Conservation (phyloP, 2,797 vertebrate species). For the Lates japonicus region DNA sequence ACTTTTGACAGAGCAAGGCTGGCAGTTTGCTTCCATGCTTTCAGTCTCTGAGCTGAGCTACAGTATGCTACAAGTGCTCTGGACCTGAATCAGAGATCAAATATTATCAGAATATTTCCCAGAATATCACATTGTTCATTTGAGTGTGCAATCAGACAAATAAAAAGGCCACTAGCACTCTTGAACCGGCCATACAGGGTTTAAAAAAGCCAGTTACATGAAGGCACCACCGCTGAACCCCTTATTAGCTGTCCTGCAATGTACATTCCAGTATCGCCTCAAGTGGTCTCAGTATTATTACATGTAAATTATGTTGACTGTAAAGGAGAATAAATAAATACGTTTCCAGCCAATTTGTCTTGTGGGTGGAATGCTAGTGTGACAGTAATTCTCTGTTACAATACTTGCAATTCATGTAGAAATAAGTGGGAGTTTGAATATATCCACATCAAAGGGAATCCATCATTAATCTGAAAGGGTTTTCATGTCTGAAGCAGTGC, state of each 20-base stretch:
- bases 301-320: constrained; percentile 36
- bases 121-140: not conserved
- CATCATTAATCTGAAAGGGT: constrained; percentile 61
- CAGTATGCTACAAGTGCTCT: not conserved
- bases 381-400: constrained; percentile 48
- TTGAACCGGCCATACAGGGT: not conserved
- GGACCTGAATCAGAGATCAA: not conserved
- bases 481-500: constrained; percentile 54
- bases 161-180: not conserved
- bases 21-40: not conserved
- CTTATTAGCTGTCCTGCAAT: not conserved
- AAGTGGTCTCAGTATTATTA: constrained; percentile 12
- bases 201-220: not conserved
- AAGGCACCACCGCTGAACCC: not conserved
- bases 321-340: constrained; percentile 47
- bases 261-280: not conserved
- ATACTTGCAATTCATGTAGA: constrained; percentile 41
- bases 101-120: not conserved
- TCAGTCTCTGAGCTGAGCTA: not conserved
- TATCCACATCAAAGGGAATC: constrained; percentile 58
- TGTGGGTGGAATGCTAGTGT: constrained; percentile 31
- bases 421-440: constrained; percentile 59
- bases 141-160: not conserved
- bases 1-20: constrained; percentile 2
- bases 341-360: constrained; percentile 47